phyloP scores from a whole-genome alignment of 1,140 invertebrate genomes.

The Cyrtorhinus lividipennis region DNA sequence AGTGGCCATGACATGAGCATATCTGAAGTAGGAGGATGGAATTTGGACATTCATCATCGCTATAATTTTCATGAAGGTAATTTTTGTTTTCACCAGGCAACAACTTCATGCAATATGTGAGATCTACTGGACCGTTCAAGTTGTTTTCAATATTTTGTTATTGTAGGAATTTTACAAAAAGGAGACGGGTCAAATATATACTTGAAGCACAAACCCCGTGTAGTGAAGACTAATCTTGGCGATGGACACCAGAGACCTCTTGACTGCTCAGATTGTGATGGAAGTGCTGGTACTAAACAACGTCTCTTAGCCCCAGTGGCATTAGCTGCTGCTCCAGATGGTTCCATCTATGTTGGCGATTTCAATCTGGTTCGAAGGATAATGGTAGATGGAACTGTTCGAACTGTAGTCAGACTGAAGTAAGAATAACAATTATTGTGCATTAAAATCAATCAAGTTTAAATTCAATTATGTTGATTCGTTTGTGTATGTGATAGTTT shows the following conservation, averaged over 20 bases:
- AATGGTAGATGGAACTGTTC: constrained; percentile 70
- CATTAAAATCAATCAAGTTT: constrained; percentile 15
- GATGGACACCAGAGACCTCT: constrained; percentile 77
- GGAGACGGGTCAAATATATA: constrained; percentile 95
- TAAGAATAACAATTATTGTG: constrained; percentile 39
- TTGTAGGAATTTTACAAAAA: constrained; percentile 79
- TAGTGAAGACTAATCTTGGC: constrained; percentile 83
- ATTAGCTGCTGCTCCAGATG: constrained; percentile 76
- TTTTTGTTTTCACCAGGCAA: too few species aligned
- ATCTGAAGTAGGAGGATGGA: constrained; percentile 91
- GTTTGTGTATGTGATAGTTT: too few species aligned
- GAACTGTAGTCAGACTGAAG: constrained; percentile 80
- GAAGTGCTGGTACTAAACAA: constrained; percentile 53
- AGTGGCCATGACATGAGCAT: constrained; percentile 94
- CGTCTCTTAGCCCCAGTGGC: constrained; percentile 80
- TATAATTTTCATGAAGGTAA: constrained; percentile 94
- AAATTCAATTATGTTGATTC: constrained; percentile 23
- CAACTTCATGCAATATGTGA: too few species aligned
- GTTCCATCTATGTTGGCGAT: constrained; percentile 89
- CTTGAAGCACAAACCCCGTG: constrained; percentile 79
- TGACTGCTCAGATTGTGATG: constrained; percentile 69
- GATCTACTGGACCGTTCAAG: too few species aligned
- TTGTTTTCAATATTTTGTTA: too few species aligned
- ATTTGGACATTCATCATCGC: constrained; percentile 90
- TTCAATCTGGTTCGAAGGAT: constrained; percentile 88